Evolutionary conservation across 1,140 invertebrate species (phyloP).

Genomic region (Pararge aegeria): DNA sequence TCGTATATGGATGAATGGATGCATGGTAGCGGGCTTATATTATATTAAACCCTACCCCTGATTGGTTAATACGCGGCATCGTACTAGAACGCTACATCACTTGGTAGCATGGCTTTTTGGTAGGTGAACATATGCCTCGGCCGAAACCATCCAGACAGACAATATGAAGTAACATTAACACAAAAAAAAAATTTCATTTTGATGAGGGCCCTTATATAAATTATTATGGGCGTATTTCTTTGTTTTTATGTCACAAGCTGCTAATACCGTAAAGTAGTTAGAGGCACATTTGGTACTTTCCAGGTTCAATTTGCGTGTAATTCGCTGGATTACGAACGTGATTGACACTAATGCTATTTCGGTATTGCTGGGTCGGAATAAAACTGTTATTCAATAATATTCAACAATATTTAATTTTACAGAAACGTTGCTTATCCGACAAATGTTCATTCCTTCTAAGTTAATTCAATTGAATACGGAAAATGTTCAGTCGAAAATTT

Average conservation of each 20-base stretch:
- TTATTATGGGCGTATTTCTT: not conserved
- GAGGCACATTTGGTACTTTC: not conserved
- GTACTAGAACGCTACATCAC: too few relatives aligned
- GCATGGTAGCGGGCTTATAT: too few relatives aligned
- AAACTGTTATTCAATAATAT: not conserved
- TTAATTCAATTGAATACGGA: too few relatives aligned
- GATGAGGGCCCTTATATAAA: not conserved
- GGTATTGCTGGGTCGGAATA: not conserved
- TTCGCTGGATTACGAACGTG: not conserved
- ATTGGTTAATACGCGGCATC: too few relatives aligned
- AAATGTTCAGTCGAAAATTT: too few relatives aligned
- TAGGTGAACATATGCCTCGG: too few relatives aligned
- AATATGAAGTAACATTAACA: too few relatives aligned
- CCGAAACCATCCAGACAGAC: too few relatives aligned
- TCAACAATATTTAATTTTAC: not conserved
- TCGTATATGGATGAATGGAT: too few relatives aligned
- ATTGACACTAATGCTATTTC: not conserved
- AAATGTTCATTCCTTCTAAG: not conserved
- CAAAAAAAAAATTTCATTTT: too few relatives aligned
- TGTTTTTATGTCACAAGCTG: not conserved
- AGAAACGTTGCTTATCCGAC: not conserved
- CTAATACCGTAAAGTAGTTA: not conserved
- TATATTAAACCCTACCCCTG: too few relatives aligned
- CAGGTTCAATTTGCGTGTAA: conserved; percentile 9
- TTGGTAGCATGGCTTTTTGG: too few relatives aligned